Conservation (phyloP, 2,113 vertebrate genomes). For the Onychostruthus taczanowskii region DNA sequence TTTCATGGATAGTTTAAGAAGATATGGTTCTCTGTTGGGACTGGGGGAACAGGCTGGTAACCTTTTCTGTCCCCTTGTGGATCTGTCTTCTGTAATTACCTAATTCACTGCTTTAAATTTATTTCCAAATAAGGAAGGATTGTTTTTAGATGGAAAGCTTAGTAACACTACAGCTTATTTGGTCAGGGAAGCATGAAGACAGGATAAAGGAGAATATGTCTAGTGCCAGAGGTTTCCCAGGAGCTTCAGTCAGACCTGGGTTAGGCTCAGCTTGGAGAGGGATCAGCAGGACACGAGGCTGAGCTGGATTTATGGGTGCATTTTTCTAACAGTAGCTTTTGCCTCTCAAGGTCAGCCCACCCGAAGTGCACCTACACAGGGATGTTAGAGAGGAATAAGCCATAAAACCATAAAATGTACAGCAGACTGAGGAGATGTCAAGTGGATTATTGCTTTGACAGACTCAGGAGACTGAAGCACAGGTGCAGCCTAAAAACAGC, state of each 20-base stretch:
- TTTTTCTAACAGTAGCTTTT: background rate
- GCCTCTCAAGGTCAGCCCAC: constrained; percentile 31
- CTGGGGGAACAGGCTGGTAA: background rate
- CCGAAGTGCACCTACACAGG: background rate
- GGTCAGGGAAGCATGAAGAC: background rate
- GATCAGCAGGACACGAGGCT: background rate
- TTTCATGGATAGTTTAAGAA: background rate
- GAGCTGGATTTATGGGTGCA: constrained; percentile 3
- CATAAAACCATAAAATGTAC: background rate
- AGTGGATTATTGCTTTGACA: constrained; percentile 29
- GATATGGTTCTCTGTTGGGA: background rate
- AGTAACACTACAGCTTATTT: background rate
- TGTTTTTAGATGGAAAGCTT: background rate
- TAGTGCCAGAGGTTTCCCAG: background rate
- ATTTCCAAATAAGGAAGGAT: background rate
- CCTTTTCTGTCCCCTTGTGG: background rate
- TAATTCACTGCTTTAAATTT: background rate
- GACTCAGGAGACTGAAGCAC: constrained; percentile 1
- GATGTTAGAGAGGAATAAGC: background rate
- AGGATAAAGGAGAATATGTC: background rate
- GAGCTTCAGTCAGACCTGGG: background rate
- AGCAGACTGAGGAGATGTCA: constrained; percentile 1
- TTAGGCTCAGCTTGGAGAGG: background rate
- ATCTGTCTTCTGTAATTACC: background rate
- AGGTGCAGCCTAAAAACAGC: background rate